Evolutionary conservation across 2,888 invertebrate species (phyloP), one percentile per base, ranked within the genome.

Genomic region (Eupeodes luniger): DNA sequence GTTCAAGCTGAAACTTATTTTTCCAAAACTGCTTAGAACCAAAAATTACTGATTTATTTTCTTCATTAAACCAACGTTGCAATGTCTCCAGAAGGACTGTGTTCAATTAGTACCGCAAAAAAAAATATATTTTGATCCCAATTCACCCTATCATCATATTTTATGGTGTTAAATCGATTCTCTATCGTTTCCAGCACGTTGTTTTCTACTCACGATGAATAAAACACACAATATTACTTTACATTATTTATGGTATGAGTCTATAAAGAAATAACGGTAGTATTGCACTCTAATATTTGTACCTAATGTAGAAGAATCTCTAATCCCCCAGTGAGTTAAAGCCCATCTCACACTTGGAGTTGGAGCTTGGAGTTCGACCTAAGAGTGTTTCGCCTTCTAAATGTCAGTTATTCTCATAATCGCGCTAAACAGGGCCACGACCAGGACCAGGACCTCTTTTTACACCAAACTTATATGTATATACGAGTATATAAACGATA

Each of bases 151-250:
- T 34, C 14, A 75, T 66, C 64, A 78, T 81, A 72, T 85, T 89
- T 85, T 79, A 82, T 82, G 81, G 70, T 76, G 89, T 89, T 82
- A 89, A 89, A 85, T 89, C 89, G 89, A 89, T 89, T 89, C 85
- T 82, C 70, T 79, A 85, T 85, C 85, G 89, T 76, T 82, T 85
- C 76, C 82, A 85, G 78, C 85, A 82, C 81, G 81, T 85, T 85
- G 78, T 82, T 78, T 79, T 49, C 70, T 67, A 76, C 82, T 82
- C 75, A 76, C 53, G 72, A 72, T 85, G 89, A 89, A 85, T 89
- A 85, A 85, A 85, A 85, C 82, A 85, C 81, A 81, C 74, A 78
- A 82, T 82, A 82, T 89, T 85, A 85, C 85, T 89, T 85, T 85
- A 62, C 70, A 85, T 89, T 85, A 89, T 89, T 85, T 89, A 85